Conservation (phyloP, 2,888 invertebrate genomes). For the Drosophila borborema region DNA sequence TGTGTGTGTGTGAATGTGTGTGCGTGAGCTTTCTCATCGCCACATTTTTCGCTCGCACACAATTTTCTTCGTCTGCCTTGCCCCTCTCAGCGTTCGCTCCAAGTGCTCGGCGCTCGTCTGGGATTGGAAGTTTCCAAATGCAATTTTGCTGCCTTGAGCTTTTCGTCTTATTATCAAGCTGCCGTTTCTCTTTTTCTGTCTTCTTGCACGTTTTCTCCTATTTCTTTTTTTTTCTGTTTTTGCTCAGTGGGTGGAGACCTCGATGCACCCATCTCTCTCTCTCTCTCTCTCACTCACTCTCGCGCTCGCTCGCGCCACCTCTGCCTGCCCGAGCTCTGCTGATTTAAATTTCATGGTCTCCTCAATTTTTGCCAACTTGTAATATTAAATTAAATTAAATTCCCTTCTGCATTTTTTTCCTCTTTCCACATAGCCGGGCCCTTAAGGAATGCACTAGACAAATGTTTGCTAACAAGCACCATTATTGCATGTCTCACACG, state of each 20-base stretch:
- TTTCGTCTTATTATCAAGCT: constrained; percentile 72
- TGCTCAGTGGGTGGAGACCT: constrained; percentile 53
- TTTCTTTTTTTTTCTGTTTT: constrained; percentile 25
- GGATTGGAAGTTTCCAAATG: constrained; percentile 84
- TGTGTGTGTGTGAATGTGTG: constrained; percentile 4
- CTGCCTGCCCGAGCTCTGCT: constrained; percentile 43
- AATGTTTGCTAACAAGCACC: constrained; percentile 18
- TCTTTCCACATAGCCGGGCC: background rate
- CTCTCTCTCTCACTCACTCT: constrained; percentile 6
- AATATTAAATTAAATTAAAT: constrained; percentile 74
- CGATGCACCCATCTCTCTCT: constrained; percentile 31
- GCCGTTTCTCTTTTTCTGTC: constrained; percentile 35
- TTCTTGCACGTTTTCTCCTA: constrained; percentile 30
- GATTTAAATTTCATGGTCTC: constrained; percentile 80
- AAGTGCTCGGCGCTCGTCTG: constrained; percentile 65
- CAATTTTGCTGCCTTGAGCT: constrained; percentile 76
- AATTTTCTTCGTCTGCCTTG: constrained; percentile 48
- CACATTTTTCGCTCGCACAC: constrained; percentile 66
- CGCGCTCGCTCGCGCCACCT: background rate
- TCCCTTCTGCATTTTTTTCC: constrained; percentile 52
- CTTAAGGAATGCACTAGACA: constrained; percentile 28
- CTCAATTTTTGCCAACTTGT: constrained; percentile 68
- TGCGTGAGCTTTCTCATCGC: constrained; percentile 63
- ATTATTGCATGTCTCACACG: constrained; percentile 7
- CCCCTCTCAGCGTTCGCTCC: constrained; percentile 20